These are phyloP conservation scores for Bostrychus sinensis DNA, from an alignment of 2,113 vertebrate genomes.

Conservation along the genomic window DNA sequence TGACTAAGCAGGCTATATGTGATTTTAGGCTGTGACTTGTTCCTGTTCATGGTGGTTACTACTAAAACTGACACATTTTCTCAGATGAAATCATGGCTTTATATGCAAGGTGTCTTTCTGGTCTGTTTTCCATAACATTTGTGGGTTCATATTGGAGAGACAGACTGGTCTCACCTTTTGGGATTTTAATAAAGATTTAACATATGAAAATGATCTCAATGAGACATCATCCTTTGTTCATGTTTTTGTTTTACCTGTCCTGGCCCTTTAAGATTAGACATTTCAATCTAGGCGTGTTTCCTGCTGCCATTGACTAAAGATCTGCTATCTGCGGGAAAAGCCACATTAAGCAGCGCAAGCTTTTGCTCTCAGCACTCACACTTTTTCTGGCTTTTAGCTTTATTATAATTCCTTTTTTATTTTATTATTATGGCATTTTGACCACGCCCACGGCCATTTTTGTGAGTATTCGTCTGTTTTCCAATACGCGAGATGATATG, in stretches of 20 bases:
- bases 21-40: too few species aligned
- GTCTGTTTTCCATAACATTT: too few species aligned
- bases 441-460: background rate
- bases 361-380: background rate
- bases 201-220: conserved; percentile 8
- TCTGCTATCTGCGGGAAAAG: conserved; percentile 63
- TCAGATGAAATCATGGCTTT: too few species aligned
- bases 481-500: conserved; percentile 58
- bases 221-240: conserved; percentile 67
- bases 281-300: conserved; percentile 83
- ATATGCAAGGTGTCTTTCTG: too few species aligned
- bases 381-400: background rate
- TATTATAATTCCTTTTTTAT: background rate
- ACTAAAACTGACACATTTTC: too few species aligned
- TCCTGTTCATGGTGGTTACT: too few species aligned
- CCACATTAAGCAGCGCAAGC: conserved; percentile 23
- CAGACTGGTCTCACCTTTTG: too few species aligned
- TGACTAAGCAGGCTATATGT: too few species aligned
- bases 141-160: too few species aligned
- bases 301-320: conserved; percentile 79
- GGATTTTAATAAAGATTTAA: background rate
- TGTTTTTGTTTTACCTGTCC: conserved; percentile 49
- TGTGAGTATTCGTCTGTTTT: conserved; percentile 9
- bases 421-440: background rate
- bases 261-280: conserved; percentile 80